Percentiles rank a stretch among this genome's conserved stretches.
These are phyloP conservation scores for Odocoileus hemionus DNA, from an alignment of 2,113 vertebrate genomes.

Conservation along the genomic window DNA sequence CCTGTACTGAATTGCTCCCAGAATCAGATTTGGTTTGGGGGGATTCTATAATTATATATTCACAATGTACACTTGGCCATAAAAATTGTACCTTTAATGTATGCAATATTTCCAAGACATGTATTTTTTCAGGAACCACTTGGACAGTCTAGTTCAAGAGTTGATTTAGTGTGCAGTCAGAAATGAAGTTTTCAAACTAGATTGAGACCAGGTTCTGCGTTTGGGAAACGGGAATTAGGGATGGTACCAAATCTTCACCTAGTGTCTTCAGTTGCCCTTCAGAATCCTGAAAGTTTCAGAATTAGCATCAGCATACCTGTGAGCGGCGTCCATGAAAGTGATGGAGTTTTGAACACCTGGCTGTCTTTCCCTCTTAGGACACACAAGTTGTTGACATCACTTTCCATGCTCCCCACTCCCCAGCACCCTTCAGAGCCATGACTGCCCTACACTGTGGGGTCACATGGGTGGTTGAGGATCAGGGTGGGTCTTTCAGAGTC, in stretches of 20 bases:
- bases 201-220: background rate
- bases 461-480: too few species aligned
- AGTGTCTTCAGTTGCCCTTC: background rate
- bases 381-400: background rate
- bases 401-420: background rate
- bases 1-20: background rate
- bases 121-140: background rate
- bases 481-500: background rate
- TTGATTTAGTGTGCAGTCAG: conserved; percentile 26
- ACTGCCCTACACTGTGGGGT: too few species aligned
- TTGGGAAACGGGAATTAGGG: background rate
- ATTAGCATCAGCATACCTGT: background rate
- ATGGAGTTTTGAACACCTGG: background rate
- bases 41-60: background rate
- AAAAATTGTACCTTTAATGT: background rate
- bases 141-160: background rate
- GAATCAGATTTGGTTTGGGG: background rate
- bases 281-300: background rate
- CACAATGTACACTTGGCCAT: background rate
- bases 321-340: background rate
- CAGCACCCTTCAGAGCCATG: background rate
- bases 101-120: background rate
- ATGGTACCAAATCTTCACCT: background rate
- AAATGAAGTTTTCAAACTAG: conserved; percentile 30
- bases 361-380: background rate